Conservation (phyloP, 2,888 invertebrate genomes). For the Drosophila setosimentum region DNA sequence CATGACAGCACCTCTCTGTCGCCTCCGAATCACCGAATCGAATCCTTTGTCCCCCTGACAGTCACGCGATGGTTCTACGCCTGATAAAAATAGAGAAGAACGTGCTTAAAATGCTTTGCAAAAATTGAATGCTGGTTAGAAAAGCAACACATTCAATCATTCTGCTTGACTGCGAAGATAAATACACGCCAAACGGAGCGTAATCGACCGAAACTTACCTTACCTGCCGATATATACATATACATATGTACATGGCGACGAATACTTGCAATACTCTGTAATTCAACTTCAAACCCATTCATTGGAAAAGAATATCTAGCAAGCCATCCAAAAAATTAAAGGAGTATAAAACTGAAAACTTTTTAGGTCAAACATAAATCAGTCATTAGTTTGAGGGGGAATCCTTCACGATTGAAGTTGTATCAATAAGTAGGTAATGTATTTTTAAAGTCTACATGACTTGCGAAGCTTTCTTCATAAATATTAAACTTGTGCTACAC, state of each 20-base stretch:
- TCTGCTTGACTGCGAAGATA: conserved; percentile 63
- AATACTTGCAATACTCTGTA: background rate
- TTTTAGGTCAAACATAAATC: background rate
- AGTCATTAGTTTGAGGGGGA: background rate
- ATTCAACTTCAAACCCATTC: background rate
- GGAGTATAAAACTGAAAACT: background rate
- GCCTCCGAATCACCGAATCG: background rate
- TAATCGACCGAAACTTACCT: conserved; percentile 26
- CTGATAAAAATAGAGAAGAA: conserved; percentile 66
- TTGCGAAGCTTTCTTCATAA: background rate
- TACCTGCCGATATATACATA: conserved; percentile 25
- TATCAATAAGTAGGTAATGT: background rate
- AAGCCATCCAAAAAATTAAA: background rate
- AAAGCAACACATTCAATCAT: conserved; percentile 78
- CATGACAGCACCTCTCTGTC: conserved; percentile 5
- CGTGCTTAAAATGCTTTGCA: conserved; percentile 64
- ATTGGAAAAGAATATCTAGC: background rate
- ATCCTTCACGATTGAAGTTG: background rate
- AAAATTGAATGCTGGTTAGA: conserved; percentile 77
- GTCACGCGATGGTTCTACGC: conserved; percentile 68
- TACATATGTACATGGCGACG: background rate
- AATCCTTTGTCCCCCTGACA: conserved; percentile 20
- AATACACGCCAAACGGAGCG: conserved; percentile 26
- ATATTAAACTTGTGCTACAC: background rate
- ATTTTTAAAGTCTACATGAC: background rate